Percentiles rank a stretch among this genome's conserved stretches.
Conservation (phyloP, 2,888 invertebrate genomes). For the Apotomis betuletana region DNA sequence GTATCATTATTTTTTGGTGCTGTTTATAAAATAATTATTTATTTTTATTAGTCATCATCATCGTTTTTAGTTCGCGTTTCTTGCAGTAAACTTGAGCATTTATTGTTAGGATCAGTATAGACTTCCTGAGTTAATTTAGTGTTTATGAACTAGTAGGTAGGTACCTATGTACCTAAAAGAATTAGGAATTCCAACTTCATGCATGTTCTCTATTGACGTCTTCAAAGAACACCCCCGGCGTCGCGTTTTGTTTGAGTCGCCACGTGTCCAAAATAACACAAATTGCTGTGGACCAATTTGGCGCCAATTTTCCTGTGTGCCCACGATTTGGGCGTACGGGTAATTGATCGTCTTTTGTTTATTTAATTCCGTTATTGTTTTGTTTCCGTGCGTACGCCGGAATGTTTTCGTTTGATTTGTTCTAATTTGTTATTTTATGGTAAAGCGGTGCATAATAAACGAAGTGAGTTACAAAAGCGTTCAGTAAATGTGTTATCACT, state of each 20-base stretch:
- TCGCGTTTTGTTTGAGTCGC: conserved; percentile 44
- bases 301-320: conserved; percentile 33
- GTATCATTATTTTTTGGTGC: no score
- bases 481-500: not conserved
- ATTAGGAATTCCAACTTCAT: no score
- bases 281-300: conserved; percentile 53
- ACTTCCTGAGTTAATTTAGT: no score
- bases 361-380: conserved; percentile 44
- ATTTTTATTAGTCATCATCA: no score
- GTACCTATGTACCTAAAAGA: no score
- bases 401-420: conserved; percentile 18
- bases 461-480: not conserved
- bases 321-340: conserved; percentile 49
- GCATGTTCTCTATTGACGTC: not conserved
- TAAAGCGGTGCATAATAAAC: not conserved
- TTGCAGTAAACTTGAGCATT: no score
- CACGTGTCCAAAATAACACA: conserved; percentile 58
- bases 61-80: no score
- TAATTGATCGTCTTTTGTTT: conserved; percentile 56
- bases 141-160: no score
- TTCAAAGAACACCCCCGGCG: conserved; percentile 5
- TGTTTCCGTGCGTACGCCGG: conserved; percentile 15
- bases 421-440: conserved; percentile 11
- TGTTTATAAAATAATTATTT: no score
- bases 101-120: no score